A percentile compares a stretch with the other conserved stretches of the same genome.
These are phyloP conservation scores for Tyria jacobaeae DNA, from an alignment of 2,888 invertebrate species.

Conservation along the genomic window DNA sequence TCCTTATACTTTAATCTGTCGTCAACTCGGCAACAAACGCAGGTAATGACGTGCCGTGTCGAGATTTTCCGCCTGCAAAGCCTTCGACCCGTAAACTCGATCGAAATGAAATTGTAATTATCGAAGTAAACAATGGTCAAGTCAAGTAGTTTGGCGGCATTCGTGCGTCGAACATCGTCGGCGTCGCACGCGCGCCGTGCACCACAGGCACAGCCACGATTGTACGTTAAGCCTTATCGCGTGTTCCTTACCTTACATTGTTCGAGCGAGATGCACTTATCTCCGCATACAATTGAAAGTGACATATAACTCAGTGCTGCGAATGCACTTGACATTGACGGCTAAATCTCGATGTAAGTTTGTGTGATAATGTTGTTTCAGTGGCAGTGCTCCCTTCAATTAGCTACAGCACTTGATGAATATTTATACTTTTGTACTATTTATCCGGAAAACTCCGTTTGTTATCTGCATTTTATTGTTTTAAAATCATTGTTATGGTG, in stretches of 20 bases:
- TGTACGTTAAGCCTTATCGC: slow-evolving; percentile 74
- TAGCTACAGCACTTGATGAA: slow-evolving; percentile 66
- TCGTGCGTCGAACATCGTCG: slow-evolving; percentile 79
- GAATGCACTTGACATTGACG: slow-evolving; percentile 74
- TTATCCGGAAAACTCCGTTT: slow-evolving; percentile 68
- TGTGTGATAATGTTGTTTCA: slow-evolving; percentile 60
- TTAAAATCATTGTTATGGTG: slow-evolving; percentile 79
- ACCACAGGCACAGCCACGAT: slow-evolving; percentile 63
- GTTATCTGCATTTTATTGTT: slow-evolving; percentile 76
- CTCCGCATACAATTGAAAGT: slow-evolving; percentile 57
- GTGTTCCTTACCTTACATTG: slow-evolving; percentile 61
- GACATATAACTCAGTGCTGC: slow-evolving; percentile 59
- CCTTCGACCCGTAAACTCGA: slow-evolving; percentile 82
- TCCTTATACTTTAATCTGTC: slow-evolving; percentile 44
- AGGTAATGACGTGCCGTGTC: slow-evolving; percentile 58
- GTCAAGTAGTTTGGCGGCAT: slow-evolving; percentile 73
- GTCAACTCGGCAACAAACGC: slow-evolving; percentile 48
- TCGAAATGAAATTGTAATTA: slow-evolving; percentile 83
- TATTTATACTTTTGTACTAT: slow-evolving; percentile 70
- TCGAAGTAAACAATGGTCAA: slow-evolving; percentile 82
- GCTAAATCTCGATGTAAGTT: slow-evolving; percentile 53
- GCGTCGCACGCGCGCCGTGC: slow-evolving; percentile 71
- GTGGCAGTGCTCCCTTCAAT: slow-evolving; percentile 65
- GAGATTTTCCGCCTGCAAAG: slow-evolving; percentile 78
- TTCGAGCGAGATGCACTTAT: slow-evolving; percentile 68